These are phyloP conservation scores for Thalassarche chlororhynchos DNA, from an alignment of 2,113 vertebrate species.

Conservation along the genomic window DNA sequence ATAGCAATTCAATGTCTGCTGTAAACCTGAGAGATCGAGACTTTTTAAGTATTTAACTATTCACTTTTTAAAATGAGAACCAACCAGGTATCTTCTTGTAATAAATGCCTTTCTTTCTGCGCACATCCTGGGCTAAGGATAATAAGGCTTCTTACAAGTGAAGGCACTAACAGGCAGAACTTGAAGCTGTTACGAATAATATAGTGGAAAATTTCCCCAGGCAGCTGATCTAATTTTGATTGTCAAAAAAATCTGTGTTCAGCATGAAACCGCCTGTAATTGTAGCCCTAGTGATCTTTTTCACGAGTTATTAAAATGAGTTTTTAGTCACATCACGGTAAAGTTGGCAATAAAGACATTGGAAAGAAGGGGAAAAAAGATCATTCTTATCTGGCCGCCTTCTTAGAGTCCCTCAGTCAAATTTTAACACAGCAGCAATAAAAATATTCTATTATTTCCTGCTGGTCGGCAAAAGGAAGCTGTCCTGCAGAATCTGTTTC, in stretches of 20 bases:
- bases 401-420: neutral
- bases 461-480: neutral
- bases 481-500: slow-evolving; percentile 43
- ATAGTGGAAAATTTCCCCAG: slow-evolving; percentile 21
- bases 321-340: neutral
- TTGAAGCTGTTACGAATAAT: slow-evolving; percentile 8
- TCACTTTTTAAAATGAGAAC: neutral
- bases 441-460: slow-evolving; percentile 57
- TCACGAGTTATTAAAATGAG: neutral
- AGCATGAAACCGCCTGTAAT: neutral
- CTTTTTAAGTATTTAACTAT: neutral
- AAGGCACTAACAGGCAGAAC: neutral
- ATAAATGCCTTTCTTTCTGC: neutral
- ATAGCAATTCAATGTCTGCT: neutral
- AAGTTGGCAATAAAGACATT: neutral
- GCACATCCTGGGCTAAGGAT: neutral
- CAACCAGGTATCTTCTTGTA: neutral
- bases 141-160: neutral
- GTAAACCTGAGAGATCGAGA: neutral
- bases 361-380: neutral
- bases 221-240: slow-evolving; percentile 20
- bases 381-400: neutral
- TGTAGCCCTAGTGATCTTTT: neutral
- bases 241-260: slow-evolving; percentile 23
- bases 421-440: neutral